Evolutionary conservation across 1,140 invertebrate species (phyloP).

Genomic region (Leptopilina boulardi): DNA sequence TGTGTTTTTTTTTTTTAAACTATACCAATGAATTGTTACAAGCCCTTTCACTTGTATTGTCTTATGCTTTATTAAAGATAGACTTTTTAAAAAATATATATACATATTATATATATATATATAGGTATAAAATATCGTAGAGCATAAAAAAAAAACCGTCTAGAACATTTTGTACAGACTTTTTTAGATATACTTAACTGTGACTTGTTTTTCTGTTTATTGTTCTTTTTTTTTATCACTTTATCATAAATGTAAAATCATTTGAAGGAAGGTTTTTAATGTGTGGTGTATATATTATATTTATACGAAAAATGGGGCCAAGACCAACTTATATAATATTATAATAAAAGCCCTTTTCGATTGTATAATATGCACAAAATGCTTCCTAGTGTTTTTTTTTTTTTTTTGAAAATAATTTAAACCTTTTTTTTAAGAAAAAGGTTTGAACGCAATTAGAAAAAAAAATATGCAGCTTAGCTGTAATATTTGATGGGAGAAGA

Average conservation of each 20-base stretch:
- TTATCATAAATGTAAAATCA: conserved; percentile 44
- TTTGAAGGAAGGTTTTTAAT: conserved; percentile 41
- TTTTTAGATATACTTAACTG: conserved; percentile 31
- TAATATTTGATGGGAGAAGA: background rate
- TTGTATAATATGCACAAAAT: conserved; percentile 37
- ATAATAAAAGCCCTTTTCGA: conserved; percentile 26
- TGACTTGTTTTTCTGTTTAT: conserved; percentile 41
- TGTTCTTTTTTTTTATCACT: conserved; percentile 47
- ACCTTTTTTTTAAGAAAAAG: conserved; percentile 17
- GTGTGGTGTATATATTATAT: too few species aligned
- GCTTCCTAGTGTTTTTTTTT: conserved; percentile 19
- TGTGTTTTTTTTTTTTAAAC: conserved; percentile 33
- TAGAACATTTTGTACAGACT: conserved; percentile 39
- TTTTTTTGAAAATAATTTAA: background rate
- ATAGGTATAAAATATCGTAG: background rate
- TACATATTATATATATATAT: too few species aligned
- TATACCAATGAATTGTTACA: conserved; percentile 41
- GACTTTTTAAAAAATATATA: conserved; percentile 5
- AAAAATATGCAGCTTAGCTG: background rate
- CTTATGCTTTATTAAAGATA: conserved; percentile 19
- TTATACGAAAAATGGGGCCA: conserved; percentile 48
- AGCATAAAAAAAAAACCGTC: background rate
- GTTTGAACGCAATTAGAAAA: background rate
- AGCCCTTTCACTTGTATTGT: conserved; percentile 41
- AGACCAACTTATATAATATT: conserved; percentile 32